These are phyloP conservation scores for Dendrolimus punctatus DNA, from an alignment of 1,140 invertebrate species.

Conservation along the genomic window DNA sequence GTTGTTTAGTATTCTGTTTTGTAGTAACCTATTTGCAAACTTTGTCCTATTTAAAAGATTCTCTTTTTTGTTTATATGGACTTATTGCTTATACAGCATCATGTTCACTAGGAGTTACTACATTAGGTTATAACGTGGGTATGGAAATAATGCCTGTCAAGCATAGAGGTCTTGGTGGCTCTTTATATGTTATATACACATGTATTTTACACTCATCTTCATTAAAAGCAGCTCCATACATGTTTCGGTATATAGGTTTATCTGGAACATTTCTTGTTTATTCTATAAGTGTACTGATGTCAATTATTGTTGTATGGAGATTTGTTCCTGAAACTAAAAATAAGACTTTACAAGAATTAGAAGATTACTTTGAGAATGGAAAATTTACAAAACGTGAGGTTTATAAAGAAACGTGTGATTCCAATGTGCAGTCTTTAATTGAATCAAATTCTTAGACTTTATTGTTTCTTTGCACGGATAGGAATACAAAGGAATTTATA, in stretches of 20 bases:
- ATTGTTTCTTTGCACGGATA: no score
- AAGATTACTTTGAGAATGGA: constrained; percentile 9
- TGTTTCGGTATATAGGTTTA: constrained; percentile 4
- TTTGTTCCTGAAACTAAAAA: constrained; percentile 10
- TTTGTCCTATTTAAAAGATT: not conserved
- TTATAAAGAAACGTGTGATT: no score
- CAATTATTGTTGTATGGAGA: constrained; percentile 5
- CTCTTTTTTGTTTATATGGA: constrained; percentile 3
- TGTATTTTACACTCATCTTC: constrained; percentile 7
- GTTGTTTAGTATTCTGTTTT: constrained; percentile 1
- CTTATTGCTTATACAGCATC: constrained; percentile 5
- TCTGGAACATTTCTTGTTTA: constrained; percentile 11
- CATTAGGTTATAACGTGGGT: constrained; percentile 2
- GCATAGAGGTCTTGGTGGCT: constrained; percentile 7
- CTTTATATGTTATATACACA: constrained; percentile 8
- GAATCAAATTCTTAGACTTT: no score
- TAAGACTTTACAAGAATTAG: constrained; percentile 12
- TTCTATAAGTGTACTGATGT: constrained; percentile 2
- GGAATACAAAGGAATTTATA: no score
- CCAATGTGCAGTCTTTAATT: no score
- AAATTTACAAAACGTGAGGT: not conserved
- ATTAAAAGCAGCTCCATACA: constrained; percentile 10
- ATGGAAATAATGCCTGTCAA: constrained; percentile 13
- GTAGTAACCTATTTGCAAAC: constrained; percentile 7
- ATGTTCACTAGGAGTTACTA: constrained; percentile 2